Evolutionary conservation across 2,888 invertebrate genomes (phyloP), one percentile per base, ranked within the genome.

Genomic region (Oscheius sp.): DNA sequence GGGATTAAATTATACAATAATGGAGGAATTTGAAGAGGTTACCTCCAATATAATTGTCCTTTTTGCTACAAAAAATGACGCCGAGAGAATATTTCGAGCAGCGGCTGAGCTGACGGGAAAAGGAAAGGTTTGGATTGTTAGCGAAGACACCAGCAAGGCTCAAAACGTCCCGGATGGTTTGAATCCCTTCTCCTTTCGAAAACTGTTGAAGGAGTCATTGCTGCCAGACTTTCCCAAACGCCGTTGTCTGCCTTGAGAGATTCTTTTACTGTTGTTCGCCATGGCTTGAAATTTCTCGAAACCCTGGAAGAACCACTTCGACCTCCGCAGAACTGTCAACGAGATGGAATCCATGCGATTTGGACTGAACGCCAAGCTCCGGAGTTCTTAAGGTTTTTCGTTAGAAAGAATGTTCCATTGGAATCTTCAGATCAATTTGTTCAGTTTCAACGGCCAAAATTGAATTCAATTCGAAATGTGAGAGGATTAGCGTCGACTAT

Each of bases 31-130:
- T 52, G 81, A 82, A 31, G 83, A 83, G 53, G 78, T 81, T 27
- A 85, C 84, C 12, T 81, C 84, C 1, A 84, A 84, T 71, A 82
- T 83, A 17, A 78, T 84, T 34, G 70, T 84, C 23, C 61, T 84
- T 1, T 84, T 78, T 73, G 80, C 84, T 10, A 82, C 75, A 63
- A 75, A 73, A 70, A 61, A 65, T 15, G 74, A 80, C 33, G 81
- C 84, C 1, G 74, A 75, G 27, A 58, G 55, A 45, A 82, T 84
- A 15, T 82, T 85, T 57, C 70, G 52, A 2, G 74, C 72, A 20
- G 72, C 72, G 6, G 63, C 68, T 10, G 74, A 73, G 23, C 50
- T 73, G 10, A 76, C 76, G 10, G 71, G 73, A 5, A 70, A 68
- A 31, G 78, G 76, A 17, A 78, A 85, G 39, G 76, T 85, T 23